Evolutionary conservation across 2,797 vertebrate species (phyloP).

Genomic region (Thripadectes ignobilis): DNA sequence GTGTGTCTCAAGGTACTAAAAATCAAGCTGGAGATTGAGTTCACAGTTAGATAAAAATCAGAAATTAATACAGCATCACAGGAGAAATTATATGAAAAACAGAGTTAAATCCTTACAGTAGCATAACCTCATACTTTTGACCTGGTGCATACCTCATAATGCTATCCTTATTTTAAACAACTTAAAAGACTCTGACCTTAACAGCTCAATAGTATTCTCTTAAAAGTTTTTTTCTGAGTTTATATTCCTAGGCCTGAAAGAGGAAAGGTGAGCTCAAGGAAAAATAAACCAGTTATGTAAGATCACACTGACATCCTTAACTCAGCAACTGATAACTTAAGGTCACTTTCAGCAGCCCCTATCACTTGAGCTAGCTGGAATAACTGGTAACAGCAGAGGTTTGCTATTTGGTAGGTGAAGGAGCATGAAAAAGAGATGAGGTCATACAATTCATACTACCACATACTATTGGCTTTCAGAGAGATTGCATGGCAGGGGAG

Average conservation of each 20-base stretch:
- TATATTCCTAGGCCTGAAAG: neutral
- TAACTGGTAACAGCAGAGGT: conserved; percentile 22
- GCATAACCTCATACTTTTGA: neutral
- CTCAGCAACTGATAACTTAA: conserved; percentile 5
- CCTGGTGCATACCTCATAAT: neutral
- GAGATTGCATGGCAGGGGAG: neutral
- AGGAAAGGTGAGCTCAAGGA: neutral
- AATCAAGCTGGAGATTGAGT: neutral
- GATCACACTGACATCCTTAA: neutral
- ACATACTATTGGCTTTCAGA: neutral
- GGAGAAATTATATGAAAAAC: neutral
- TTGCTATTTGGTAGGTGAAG: neutral
- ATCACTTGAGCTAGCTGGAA: conserved; percentile 26
- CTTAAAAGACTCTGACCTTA: conserved; percentile 6
- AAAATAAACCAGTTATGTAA: conserved; percentile 18
- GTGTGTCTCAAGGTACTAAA: neutral
- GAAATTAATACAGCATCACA: neutral
- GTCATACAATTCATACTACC: neutral
- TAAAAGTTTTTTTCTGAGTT: conserved; percentile 32
- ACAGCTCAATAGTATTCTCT: neutral
- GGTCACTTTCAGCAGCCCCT: conserved; percentile 16
- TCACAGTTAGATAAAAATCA: neutral
- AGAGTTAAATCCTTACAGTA: neutral
- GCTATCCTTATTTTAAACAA: conserved; percentile 13
- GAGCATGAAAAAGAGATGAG: neutral